phyloP scores from a whole-genome alignment of 1,140 invertebrate species.

The Drepana arcuata region DNA sequence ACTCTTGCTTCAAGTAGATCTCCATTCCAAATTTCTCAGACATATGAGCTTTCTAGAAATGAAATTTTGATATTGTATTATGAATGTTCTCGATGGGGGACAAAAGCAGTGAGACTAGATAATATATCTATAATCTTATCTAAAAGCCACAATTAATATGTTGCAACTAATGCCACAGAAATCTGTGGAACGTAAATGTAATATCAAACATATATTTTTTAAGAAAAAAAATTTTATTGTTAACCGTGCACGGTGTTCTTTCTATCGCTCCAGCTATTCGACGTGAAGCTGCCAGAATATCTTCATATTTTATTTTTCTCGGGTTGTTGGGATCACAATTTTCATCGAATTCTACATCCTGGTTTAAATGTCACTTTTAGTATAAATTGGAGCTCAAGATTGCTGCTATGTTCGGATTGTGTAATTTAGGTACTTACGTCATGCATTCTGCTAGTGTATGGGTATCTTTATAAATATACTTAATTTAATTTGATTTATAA shows the following conservation, averaged over 20 bases:
- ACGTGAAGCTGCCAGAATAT: conserved; percentile 38
- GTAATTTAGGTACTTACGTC: conserved; percentile 3
- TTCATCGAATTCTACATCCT: conserved; percentile 40
- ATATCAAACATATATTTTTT: not conserved
- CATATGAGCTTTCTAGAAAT: conserved; percentile 72
- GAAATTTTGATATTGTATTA: not conserved
- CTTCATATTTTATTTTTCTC: conserved; percentile 43
- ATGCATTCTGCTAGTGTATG: conserved; percentile 3
- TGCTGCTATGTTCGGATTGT: not conserved
- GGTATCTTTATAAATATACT: too few relatives aligned
- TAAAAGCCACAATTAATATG: not conserved
- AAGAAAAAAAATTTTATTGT: not conserved
- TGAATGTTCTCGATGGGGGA: too few relatives aligned
- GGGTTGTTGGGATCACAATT: conserved; percentile 50
- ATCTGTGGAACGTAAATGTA: not conserved
- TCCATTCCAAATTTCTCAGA: conserved; percentile 85
- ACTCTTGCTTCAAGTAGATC: conserved; percentile 92
- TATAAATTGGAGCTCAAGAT: not conserved
- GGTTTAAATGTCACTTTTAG: not conserved
- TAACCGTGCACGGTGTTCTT: conserved; percentile 43
- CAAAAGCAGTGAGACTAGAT: not conserved
- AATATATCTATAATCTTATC: not conserved
- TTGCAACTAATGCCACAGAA: not conserved
- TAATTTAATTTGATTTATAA: too few relatives aligned
- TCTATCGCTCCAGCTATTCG: conserved; percentile 31